A percentile compares a stretch with the other conserved stretches of the same genome.
These are phyloP conservation scores for Pristiophorus japonicus DNA, from an alignment of 2,113 vertebrate genomes.

Conservation along the genomic window DNA sequence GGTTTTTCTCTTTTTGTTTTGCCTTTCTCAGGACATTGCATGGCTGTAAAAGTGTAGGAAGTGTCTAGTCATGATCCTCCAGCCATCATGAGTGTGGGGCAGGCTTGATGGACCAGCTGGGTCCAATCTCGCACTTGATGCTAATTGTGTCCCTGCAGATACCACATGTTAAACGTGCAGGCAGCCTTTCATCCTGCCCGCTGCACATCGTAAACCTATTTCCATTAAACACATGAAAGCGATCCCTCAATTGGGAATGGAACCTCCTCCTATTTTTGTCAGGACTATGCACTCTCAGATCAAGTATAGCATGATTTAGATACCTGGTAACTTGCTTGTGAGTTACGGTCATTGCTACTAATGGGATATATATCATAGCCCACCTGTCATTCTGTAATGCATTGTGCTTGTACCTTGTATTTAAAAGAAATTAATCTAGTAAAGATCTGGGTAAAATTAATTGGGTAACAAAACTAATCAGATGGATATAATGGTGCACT, in stretches of 20 bases:
- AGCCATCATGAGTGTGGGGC: not conserved
- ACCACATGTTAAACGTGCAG: constrained; percentile 1
- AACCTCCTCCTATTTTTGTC: not conserved
- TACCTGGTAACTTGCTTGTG: not conserved
- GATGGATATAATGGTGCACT: not conserved
- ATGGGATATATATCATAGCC: not conserved
- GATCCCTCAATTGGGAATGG: constrained; percentile 29
- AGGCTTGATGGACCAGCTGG: not conserved
- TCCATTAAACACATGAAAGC: constrained; percentile 27
- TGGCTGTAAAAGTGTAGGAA: not conserved
- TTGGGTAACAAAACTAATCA: not conserved
- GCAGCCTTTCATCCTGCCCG: constrained; percentile 20
- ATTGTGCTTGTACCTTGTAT: not conserved
- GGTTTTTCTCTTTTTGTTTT: not conserved
- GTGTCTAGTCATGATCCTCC: not conserved
- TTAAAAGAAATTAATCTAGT: not conserved
- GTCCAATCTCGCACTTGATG: not conserved
- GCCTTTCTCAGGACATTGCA: not conserved
- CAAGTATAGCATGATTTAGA: not conserved
- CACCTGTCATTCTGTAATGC: not conserved
- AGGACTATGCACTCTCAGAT: not conserved
- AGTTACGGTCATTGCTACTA: not conserved
- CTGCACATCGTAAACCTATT: not conserved
- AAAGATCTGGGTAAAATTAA: constrained; percentile 17
- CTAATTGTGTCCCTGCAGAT: constrained; percentile 32